A percentile compares a stretch with the other conserved stretches of the same genome.
Evolutionary conservation across 2,113 vertebrate species (phyloP).

Genomic region (Solenodon paradoxus): DNA sequence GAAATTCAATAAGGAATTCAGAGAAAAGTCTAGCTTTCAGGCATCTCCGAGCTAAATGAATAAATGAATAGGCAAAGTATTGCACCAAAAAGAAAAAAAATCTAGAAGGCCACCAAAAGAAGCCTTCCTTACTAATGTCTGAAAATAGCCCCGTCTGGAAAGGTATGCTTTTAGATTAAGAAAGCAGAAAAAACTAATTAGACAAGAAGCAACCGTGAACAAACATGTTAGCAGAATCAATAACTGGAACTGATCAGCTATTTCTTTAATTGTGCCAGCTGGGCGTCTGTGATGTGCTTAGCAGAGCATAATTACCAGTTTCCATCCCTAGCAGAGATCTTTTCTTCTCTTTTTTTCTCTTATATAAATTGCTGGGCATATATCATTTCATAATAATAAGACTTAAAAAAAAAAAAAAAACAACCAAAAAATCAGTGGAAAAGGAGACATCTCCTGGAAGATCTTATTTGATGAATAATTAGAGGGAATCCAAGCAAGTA

Average conservation of each 20-base stretch:
- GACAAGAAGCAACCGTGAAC: constrained; percentile 86
- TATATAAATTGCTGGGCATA: constrained; percentile 72
- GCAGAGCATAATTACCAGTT: constrained; percentile 81
- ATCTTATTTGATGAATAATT: constrained; percentile 78
- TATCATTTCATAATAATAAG: constrained; percentile 76
- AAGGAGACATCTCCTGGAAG: constrained; percentile 68
- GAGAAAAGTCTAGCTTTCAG: constrained; percentile 58
- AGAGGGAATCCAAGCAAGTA: constrained; percentile 69
- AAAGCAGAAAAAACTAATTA: constrained; percentile 88
- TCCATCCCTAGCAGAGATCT: constrained; percentile 69
- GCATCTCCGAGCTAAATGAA: constrained; percentile 62
- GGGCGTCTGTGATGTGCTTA: constrained; percentile 80
- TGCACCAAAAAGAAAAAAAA: constrained; percentile 69
- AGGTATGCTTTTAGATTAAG: constrained; percentile 86
- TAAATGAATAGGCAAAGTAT: constrained; percentile 72
- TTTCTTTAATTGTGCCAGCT: constrained; percentile 89
- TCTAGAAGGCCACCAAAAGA: constrained; percentile 72
- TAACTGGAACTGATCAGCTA: constrained; percentile 90
- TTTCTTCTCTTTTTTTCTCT: constrained; percentile 70
- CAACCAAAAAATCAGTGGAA: constrained; percentile 73
- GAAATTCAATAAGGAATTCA: constrained; percentile 69
- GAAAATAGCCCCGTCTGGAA: constrained; percentile 83
- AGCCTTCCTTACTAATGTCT: constrained; percentile 78
- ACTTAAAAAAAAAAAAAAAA: constrained; percentile 23
- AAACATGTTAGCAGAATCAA: constrained; percentile 89